Evolutionary conservation across 2,888 invertebrate genomes (phyloP).

Genomic region (Acleris emargana): DNA sequence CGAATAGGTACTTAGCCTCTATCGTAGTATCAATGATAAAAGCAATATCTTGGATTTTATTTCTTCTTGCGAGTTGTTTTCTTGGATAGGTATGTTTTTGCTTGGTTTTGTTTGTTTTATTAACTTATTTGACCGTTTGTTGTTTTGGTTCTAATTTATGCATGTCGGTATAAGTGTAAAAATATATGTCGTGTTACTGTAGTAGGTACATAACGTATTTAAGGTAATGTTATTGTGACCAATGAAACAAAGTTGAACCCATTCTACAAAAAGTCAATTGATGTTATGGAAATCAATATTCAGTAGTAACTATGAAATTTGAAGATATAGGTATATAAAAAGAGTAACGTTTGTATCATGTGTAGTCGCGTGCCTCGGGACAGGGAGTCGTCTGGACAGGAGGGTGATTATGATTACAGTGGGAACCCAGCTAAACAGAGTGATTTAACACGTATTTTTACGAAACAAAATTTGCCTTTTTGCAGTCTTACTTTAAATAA

Average conservation of each 20-base stretch:
- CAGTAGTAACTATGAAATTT: slow-evolving; percentile 12
- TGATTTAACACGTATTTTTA: slow-evolving; percentile 20
- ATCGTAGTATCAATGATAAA: slow-evolving; percentile 31
- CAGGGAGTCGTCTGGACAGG: too few relatives aligned
- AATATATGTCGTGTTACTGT: slow-evolving; percentile 47
- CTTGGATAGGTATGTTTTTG: slow-evolving; percentile 63
- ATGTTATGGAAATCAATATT: slow-evolving; percentile 41
- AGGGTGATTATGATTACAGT: too few relatives aligned
- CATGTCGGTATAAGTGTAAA: slow-evolving; percentile 58
- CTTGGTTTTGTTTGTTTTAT: slow-evolving; percentile 71
- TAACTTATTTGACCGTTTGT: slow-evolving; percentile 73
- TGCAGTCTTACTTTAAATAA: slow-evolving; percentile 4
- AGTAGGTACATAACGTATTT: slow-evolving; percentile 35
- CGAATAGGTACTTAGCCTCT: slow-evolving; percentile 20
- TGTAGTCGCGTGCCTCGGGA: too few relatives aligned
- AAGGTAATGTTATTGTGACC: slow-evolving; percentile 36
- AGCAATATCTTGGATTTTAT: slow-evolving; percentile 33
- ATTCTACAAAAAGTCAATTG: slow-evolving; percentile 53
- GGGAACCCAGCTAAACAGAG: slow-evolving; percentile 17
- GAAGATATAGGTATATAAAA: neutral
- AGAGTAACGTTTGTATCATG: too few relatives aligned
- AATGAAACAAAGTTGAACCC: slow-evolving; percentile 39
- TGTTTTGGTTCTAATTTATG: slow-evolving; percentile 71
- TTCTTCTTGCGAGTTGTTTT: slow-evolving; percentile 45
- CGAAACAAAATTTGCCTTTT: slow-evolving; percentile 20